phyloP scores from a whole-genome alignment of 2,888 invertebrate genomes.

The Neria commutata region DNA sequence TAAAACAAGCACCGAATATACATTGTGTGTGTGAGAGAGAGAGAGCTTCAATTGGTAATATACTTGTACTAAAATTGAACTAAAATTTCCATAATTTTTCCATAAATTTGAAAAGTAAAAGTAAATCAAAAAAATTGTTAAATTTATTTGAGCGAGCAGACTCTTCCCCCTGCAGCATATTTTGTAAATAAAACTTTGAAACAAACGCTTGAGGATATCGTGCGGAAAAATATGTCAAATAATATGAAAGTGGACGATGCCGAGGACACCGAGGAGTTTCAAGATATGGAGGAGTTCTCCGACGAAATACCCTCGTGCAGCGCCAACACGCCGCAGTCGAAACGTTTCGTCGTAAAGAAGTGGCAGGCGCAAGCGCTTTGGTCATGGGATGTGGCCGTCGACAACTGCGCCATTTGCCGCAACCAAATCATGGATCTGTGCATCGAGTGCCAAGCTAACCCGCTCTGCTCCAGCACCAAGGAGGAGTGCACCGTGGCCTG shows the following conservation, averaged over 20 bases:
- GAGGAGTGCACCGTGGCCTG: slow-evolving; percentile 99
- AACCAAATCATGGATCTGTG: slow-evolving; percentile 99
- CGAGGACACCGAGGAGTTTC: slow-evolving; percentile 67
- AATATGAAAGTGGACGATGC: slow-evolving; percentile 89
- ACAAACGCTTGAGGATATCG: neutral
- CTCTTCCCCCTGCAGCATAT: neutral
- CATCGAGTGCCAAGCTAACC: slow-evolving; percentile 98
- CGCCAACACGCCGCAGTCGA: slow-evolving; percentile 85
- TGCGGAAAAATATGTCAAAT: slow-evolving; percentile 24
- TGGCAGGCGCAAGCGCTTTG: slow-evolving; percentile 99
- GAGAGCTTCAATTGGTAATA: neutral
- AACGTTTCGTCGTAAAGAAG: slow-evolving; percentile 98
- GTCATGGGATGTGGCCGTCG: slow-evolving; percentile 99
- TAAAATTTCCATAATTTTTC: too few species aligned
- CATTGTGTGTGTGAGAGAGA: slow-evolving; percentile 2
- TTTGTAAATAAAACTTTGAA: neutral
- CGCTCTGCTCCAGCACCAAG: slow-evolving; percentile 95
- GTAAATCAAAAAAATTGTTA: slow-evolving; percentile 15
- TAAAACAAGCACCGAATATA: slow-evolving; percentile 9
- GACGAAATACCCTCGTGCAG: slow-evolving; percentile 62
- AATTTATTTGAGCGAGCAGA: slow-evolving; percentile 1
- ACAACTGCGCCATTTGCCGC: slow-evolving; percentile 98
- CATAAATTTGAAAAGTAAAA: neutral
- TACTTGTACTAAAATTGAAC: too few species aligned
- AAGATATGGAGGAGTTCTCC: slow-evolving; percentile 35